Evolutionary conservation across 1,140 invertebrate genomes (phyloP), one percentile per base, ranked within the genome.

Genomic region (Microvelia longipes): DNA sequence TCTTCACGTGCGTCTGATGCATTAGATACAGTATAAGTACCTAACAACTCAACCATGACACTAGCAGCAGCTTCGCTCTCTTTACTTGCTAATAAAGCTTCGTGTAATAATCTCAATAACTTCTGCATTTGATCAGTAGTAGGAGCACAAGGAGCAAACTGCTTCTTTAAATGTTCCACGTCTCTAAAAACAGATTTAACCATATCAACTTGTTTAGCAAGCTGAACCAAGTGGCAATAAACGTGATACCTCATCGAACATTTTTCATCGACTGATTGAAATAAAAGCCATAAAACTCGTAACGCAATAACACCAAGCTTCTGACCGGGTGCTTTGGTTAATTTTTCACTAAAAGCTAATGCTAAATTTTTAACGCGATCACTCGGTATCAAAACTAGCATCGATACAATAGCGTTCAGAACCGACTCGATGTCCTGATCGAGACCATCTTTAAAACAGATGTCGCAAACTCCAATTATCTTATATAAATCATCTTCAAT

Each of bases 21-120:
- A 83, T 96, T 98, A 77, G 98, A 94, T 71, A 93, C 89, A 66
- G 94, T 98, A 77, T 98, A 98, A 0, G 95, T 98, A 15, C 93
- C 91, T 30, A 98, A 79, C 2, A 98, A 82, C 80, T 98, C 94
- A 71, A 98, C 90, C 94, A 98, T 98, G 0, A 98, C 93, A 80
- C 94, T 94, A 28, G 93, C 89, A 28, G 94, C 93, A 76, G 91
- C 83, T 78, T 96, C 93, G 81, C 93, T 86, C 76, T 89, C 85
- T 78, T 88, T 88, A 71, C 83, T 84, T 70, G 83, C 84, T n/a
- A 88, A 76, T 13, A 96, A 81, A 66, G 93, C 92, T 82, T 94
- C 90, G 79, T 98, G 94, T 29, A 98, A 79, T 28, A 93, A 81
- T 74, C 95, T 86, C 71, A 96, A 88, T 0, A 98, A 79, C 76